These are phyloP conservation scores for Solenopsis invicta DNA, from an alignment of 1,140 invertebrate species.

Conservation along the genomic window DNA sequence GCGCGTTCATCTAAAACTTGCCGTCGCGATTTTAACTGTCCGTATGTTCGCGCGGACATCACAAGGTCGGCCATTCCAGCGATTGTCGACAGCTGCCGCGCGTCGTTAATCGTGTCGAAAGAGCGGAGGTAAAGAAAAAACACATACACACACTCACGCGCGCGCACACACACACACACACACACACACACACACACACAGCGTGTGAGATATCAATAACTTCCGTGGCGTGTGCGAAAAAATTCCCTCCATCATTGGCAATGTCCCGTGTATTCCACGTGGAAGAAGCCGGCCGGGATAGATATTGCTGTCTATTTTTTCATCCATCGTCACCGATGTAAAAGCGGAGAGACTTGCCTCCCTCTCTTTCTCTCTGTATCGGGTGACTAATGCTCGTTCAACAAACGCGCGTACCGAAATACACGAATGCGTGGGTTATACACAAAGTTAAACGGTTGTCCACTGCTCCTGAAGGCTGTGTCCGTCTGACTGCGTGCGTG, in stretches of 20 bases:
- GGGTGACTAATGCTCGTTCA: slow-evolving; percentile 44
- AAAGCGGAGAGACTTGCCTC: slow-evolving; percentile 7
- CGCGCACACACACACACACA: not conserved
- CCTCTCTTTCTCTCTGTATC: not conserved
- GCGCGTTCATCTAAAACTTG: slow-evolving; percentile 42
- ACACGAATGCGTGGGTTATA: slow-evolving; percentile 48
- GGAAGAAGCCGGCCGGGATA: not conserved
- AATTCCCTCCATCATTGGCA: slow-evolving; percentile 11
- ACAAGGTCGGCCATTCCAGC: slow-evolving; percentile 58
- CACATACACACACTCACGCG: not conserved
- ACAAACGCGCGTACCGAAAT: slow-evolving; percentile 63
- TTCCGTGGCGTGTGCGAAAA: not conserved
- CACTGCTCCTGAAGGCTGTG: slow-evolving; percentile 17
- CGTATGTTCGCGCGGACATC: slow-evolving; percentile 49
- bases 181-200: not conserved
- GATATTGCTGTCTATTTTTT: slow-evolving; percentile 29
- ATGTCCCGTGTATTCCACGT: not conserved
- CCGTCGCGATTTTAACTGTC: slow-evolving; percentile 41
- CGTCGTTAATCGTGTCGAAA: slow-evolving; percentile 47
- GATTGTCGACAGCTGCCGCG: slow-evolving; percentile 63
- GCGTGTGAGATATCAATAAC: not conserved
- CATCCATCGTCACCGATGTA: not conserved
- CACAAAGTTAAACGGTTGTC: slow-evolving; percentile 56
- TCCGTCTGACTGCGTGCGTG: not conserved
- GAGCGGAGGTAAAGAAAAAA: slow-evolving; percentile 38